Evolutionary conservation across 2,797 vertebrate species (phyloP).

Genomic region (Amblyraja radiata): DNA sequence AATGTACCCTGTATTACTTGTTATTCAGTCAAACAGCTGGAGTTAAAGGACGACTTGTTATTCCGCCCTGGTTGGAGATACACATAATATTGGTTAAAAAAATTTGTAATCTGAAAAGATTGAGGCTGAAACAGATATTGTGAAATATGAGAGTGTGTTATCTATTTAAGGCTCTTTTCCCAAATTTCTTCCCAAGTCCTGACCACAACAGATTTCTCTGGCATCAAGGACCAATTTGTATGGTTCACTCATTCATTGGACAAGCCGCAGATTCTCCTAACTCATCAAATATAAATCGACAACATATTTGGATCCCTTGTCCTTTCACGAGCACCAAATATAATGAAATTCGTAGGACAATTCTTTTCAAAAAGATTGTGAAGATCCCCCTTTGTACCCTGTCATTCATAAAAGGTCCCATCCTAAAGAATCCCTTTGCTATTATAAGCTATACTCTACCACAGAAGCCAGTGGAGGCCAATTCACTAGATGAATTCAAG

Average conservation of each 20-base stretch:
- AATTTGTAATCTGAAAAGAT: neutral
- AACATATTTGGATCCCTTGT: neutral
- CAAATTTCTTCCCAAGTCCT: neutral
- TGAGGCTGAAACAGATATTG: neutral
- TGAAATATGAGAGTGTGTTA: neutral
- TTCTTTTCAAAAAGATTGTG: neutral
- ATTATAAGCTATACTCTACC: neutral
- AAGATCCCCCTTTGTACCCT: neutral
- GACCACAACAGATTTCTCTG: neutral
- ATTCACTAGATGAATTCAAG: too few relatives aligned
- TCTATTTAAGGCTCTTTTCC: neutral
- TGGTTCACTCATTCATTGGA: neutral
- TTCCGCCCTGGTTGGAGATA: neutral
- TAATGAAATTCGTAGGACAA: neutral
- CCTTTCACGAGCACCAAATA: neutral
- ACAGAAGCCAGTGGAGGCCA: too few relatives aligned
- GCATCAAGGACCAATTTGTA: neutral
- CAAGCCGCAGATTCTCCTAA: neutral
- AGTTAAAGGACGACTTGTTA: neutral
- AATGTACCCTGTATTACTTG: neutral
- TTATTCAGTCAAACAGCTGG: neutral
- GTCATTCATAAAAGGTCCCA: neutral
- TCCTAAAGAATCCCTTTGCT: neutral
- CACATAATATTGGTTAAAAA: neutral
- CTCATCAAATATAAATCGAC: neutral